These are phyloP conservation scores for Linepithema humile DNA, from an alignment of 1,140 invertebrate species.

Conservation along the genomic window DNA sequence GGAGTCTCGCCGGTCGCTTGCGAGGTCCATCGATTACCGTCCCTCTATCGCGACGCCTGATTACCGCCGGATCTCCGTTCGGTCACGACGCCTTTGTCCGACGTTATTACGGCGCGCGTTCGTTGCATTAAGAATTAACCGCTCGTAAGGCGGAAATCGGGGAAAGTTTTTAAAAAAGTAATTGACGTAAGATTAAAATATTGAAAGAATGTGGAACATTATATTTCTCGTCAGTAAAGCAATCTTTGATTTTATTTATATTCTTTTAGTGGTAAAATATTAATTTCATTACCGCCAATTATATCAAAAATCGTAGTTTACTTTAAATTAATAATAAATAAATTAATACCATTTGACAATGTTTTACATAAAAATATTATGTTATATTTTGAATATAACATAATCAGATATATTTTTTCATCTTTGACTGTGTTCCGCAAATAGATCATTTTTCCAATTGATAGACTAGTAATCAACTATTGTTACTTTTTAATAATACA, in stretches of 20 bases:
- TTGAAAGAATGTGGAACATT: not conserved
- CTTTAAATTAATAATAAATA: not conserved
- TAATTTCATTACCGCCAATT: too few species aligned
- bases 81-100: not conserved
- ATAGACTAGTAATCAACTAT: not conserved
- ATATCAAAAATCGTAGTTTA: too few species aligned
- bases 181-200: not conserved
- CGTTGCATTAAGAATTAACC: constrained; percentile 8
- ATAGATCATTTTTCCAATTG: not conserved
- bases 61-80: constrained; percentile 17
- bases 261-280: not conserved
- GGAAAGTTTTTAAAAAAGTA: not conserved
- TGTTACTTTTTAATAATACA: not conserved
- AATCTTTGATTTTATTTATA: not conserved
- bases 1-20: constrained; percentile 18
- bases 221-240: not conserved
- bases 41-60: constrained; percentile 30
- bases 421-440: not conserved
- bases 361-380: not conserved
- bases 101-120: not conserved
- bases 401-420: not conserved
- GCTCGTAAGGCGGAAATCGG: not conserved
- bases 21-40: constrained; percentile 44
- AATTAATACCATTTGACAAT: constrained; percentile 4
- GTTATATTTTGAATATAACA: not conserved